Evolutionary conservation across 2,113 vertebrate species (phyloP).

Genomic region (Martes martes): DNA sequence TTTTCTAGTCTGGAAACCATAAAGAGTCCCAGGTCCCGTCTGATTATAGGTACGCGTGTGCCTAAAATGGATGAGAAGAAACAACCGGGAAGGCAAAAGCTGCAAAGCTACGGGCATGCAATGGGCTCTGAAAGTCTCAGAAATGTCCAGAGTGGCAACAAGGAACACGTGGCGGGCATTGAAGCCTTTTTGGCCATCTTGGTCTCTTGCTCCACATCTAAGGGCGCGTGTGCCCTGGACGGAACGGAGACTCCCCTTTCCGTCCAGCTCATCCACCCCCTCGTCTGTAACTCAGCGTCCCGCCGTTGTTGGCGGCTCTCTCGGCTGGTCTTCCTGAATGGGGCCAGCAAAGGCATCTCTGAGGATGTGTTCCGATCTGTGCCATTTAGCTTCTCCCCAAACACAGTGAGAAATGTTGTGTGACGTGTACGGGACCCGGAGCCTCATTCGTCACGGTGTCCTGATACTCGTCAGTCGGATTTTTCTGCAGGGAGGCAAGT

Average conservation of each 20-base stretch:
- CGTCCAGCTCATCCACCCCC: background rate
- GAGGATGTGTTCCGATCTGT: background rate
- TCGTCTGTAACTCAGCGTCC: background rate
- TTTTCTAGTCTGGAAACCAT: conserved; percentile 18
- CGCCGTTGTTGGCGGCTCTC: background rate
- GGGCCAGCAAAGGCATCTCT: background rate
- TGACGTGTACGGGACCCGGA: background rate
- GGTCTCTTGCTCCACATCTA: background rate
- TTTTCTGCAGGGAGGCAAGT: background rate
- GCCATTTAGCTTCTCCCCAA: background rate
- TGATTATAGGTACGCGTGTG: conserved; percentile 83
- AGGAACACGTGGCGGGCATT: conserved; percentile 33
- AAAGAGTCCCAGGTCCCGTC: conserved; percentile 73
- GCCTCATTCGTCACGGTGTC: background rate
- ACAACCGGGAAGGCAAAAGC: conserved; percentile 81
- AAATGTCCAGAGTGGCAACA: conserved; percentile 64
- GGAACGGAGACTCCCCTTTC: background rate
- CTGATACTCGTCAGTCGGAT: background rate
- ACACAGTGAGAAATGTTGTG: background rate
- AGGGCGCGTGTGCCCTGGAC: rapidly evolving
- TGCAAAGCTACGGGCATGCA: conserved; percentile 86
- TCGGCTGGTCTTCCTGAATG: background rate
- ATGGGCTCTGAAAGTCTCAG: conserved; percentile 78
- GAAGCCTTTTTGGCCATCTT: background rate
- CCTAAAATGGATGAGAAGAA: conserved; percentile 83